Base-by-base conservation (phyloP, 1,140 invertebrate genomes). In the roundworm (Caenorhabditis elegans) region DNA sequence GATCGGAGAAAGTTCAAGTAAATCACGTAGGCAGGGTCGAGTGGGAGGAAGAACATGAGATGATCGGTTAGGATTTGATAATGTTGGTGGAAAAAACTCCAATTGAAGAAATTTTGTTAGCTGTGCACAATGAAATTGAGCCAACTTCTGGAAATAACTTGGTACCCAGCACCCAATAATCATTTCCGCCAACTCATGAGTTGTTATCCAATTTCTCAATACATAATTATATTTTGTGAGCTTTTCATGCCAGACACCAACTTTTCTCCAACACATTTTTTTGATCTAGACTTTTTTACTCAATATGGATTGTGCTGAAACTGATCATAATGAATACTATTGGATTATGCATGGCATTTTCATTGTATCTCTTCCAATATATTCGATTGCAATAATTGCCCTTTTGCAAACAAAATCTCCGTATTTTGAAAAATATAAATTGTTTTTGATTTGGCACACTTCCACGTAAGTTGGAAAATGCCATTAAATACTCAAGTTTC, bases 1-100 rank as follows among this genome's bases (percentile, higher is more conserved):
- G n/a, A n/a, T n/a, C n/a, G n/a, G n/a, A n/a, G n/a, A n/a, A n/a
- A 70, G 19, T 70, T 70, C 28, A 24, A 70, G 60, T 39, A 70
- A 39, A 70, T 70, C 60, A 70, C 60, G 60, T 70, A 70, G 28
- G 60, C 60, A 36, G 39, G 39, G 15, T 39, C n/a, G 17, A 43
- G 10, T 2, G 22, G 11, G 31, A 39, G 1, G 6, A 39, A 24
- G 34, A 60, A 26, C 49, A 0, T 1, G 10, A 24, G 49, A n/a
- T n/a, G n/a, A n/a, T n/a, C n/a, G n/a, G n/a, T n/a, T n/a, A n/a
- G n/a, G n/a, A n/a, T n/a, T n/a, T n/a, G n/a, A n/a, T n/a, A n/a
- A n/a, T n/a, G n/a, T n/a, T n/a, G n/a, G n/a, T n/a, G n/a, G n/a
- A n/a, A n/a, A n/a, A n/a, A n/a, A n/a, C n/a, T n/a, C n/a, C n/a